A percentile compares a stretch with the other conserved stretches of the same genome.
phyloP scores from a whole-genome alignment of 30 jellyfish, hydroid and myxozoan genomes.

The Hydractinia echinata region DNA sequence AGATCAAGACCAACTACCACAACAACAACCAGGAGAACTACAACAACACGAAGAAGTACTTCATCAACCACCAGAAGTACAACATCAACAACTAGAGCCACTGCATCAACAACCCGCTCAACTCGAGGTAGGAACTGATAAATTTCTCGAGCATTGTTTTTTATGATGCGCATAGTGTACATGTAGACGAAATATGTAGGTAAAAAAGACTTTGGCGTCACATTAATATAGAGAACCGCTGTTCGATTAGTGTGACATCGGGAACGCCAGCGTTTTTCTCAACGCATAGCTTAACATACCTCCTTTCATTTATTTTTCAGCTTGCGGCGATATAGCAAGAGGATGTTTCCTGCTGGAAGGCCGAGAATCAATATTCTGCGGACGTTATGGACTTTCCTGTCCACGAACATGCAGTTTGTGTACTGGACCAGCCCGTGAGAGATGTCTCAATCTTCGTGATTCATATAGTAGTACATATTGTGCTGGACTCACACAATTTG shows the following conservation, averaged over 20 bases:
- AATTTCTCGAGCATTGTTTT: too few relatives aligned
- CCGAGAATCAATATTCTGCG: not conserved
- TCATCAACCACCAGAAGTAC: not conserved
- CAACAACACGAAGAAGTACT: conserved; percentile 3
- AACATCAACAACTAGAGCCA: not conserved
- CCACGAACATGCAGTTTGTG: not conserved
- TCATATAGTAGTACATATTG: too few relatives aligned
- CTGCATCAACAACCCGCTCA: not conserved
- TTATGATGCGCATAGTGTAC: too few relatives aligned
- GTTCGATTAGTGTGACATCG: not conserved
- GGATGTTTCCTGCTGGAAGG: not conserved
- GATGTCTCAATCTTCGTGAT: too few relatives aligned
- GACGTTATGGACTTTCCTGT: not conserved
- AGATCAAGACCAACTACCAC: not conserved
- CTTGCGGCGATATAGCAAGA: not conserved
- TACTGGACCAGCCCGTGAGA: not conserved
- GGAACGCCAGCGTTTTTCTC: not conserved
- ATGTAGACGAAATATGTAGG: too few relatives aligned
- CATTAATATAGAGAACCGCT: too few relatives aligned
- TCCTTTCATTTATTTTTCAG: not conserved
- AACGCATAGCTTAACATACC: not conserved
- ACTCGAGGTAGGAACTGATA: too few relatives aligned
- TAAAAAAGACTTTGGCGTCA: too few relatives aligned
- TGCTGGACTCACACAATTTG: too few relatives aligned
- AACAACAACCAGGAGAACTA: not conserved